Evolutionary conservation across 2,113 vertebrate genomes (phyloP), one percentile per base, ranked within the genome.

Genomic region (Proteles cristata): DNA sequence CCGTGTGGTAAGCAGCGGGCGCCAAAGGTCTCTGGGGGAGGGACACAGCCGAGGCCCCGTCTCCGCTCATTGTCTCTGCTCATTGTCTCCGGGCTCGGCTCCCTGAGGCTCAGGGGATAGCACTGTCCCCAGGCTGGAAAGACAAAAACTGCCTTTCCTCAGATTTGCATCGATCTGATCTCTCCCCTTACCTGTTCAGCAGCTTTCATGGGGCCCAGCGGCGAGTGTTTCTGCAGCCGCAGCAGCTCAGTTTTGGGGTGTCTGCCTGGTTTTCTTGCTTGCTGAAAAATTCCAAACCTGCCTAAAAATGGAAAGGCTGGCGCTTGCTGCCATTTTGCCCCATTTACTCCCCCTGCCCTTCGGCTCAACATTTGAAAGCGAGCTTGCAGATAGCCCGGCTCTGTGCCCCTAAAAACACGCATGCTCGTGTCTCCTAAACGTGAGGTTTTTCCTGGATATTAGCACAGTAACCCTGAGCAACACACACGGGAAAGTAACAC

Each of bases 1-100:
- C 33, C 1, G 0, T 0, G 15, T 4, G 8, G 35, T 2, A 43
- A 7, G 50, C 39, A 23, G 19, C 45, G 2, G 11, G 35, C 76
- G 0, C 39, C 15, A 3, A 7, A 5, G 43, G 43, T 31, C 15
- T 76, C 3, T 0, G 73, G 26, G 0, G 73, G 43, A 31, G 74
- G 43, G 14, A 48, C 43, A 4, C 26, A 26, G 45, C 26, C 45
- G 43, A 76, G 28, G 43, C 11, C 12, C 6, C 3, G 8, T 39
- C 4, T 84, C 45, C n/a, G 53, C 25, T 28, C 11, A 15, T 11
- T 1, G 10, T 17, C 8, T 35, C 87, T 50, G 35, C n/a, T n/a
- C 39, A 39, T 39, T 39, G 39, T 39, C 39, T 39, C 39, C 1
- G 4, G 14, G 4, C 88, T 45, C 9, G 11, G 68, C 68, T 33